Percentiles rank a stretch among this genome's conserved stretches.
phyloP scores from a whole-genome alignment of 2,888 invertebrate species.

The Embidobia sp. region DNA sequence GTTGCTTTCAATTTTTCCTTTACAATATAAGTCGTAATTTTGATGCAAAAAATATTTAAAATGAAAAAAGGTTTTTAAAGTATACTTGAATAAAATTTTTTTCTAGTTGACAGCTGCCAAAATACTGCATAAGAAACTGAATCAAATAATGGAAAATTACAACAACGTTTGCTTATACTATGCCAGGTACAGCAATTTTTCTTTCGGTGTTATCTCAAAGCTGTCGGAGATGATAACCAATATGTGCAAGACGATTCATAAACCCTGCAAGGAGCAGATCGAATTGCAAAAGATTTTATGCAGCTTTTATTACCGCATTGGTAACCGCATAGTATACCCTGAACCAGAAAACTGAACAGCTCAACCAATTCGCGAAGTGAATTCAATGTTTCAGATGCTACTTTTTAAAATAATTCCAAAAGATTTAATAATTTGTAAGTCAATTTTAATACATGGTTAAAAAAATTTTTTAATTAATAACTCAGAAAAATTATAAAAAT shows the following conservation, averaged over 20 bases:
- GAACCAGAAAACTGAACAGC: no score
- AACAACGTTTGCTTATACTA: no score
- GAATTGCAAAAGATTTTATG: background rate
- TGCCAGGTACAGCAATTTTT: constrained; percentile 9
- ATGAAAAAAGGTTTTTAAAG: background rate
- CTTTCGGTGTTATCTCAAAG: constrained; percentile 1
- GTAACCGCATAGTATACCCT: background rate
- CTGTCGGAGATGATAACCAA: background rate
- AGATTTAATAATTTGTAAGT: no score
- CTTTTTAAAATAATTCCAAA: no score
- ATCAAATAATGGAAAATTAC: no score
- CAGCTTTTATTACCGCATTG: background rate
- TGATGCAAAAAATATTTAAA: background rate
- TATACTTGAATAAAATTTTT: no score
- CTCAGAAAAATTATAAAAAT: no score
- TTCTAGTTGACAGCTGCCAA: no score
- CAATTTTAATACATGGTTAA: no score
- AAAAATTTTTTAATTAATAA: no score
- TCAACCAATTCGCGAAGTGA: no score
- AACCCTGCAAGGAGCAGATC: background rate
- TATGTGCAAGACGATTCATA: background rate
- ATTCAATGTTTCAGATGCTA: background rate
- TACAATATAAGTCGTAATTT: background rate
- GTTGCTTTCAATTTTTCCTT: background rate
- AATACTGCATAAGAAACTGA: no score